A percentile compares a stretch with the other conserved stretches of the same genome.
Evolutionary conservation across 1,140 invertebrate genomes (phyloP).

Genomic region (Nephila pilipes): DNA sequence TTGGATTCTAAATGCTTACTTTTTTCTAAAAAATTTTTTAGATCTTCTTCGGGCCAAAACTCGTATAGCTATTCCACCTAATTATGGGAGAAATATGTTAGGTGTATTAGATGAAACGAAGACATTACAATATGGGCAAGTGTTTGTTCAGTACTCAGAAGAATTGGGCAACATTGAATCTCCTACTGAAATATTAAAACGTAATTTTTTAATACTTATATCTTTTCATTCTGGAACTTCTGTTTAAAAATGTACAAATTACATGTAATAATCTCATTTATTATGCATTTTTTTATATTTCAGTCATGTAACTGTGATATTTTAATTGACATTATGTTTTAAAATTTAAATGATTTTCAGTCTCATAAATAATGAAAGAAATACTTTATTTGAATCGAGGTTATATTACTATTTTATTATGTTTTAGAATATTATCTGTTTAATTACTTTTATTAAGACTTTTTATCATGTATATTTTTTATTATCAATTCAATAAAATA

Average conservation of each 20-base stretch:
- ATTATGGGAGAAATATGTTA: conserved; percentile 80
- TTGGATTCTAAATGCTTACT: too few species aligned
- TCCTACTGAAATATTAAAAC: conserved; percentile 56
- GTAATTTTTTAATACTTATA: conserved; percentile 10
- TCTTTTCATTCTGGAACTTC: neutral
- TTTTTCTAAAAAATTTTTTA: conserved; percentile 44
- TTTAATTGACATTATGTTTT: neutral
- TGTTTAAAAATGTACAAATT: neutral
- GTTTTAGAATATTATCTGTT: too few species aligned
- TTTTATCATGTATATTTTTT: too few species aligned
- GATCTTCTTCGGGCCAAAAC: conserved; percentile 78
- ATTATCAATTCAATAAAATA: too few species aligned
- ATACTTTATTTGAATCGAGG: too few species aligned
- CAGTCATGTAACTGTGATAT: neutral
- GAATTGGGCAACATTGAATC: conserved; percentile 59
- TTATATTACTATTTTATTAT: too few species aligned
- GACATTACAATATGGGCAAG: conserved; percentile 80
- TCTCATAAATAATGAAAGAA: too few species aligned
- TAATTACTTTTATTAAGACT: too few species aligned
- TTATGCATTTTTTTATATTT: neutral
- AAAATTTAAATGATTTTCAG: too few species aligned
- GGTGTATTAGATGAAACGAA: conserved; percentile 81
- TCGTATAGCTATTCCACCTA: conserved; percentile 80
- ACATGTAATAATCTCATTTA: neutral
- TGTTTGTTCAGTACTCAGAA: conserved; percentile 81